Base-by-base conservation (phyloP, 2,797 vertebrate genomes). In the Cephalopachus bancanus region DNA sequence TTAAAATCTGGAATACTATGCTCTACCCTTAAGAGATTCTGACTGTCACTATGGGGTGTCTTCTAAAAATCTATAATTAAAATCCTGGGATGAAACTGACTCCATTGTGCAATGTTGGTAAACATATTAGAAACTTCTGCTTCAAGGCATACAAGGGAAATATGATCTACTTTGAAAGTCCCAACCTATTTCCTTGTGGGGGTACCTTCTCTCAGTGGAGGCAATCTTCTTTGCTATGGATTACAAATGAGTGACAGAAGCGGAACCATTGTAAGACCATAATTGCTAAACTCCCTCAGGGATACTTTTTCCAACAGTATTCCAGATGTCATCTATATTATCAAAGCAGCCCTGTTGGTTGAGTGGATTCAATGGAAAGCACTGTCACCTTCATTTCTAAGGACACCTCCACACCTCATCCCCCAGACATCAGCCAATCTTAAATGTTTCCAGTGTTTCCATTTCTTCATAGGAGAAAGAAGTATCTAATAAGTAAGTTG, bases 51-150 rank as follows among this genome's bases (percentile, higher is more conserved):
- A 59, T 22, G 15, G 57, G 9, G 6, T 51, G 2, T 57, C 15
- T 71, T 83, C 28, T 95, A 60, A 67, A 81, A 30, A 79, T 80
- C 14, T 67, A 30, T 28, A 89, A 79, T 79, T 53, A 22, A 60
- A 57, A 83, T 60, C 69, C 19, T 93, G 3, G 78, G 30, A 92
- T 28, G 17, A 69, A 65, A 57, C 9, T 60, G 44, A 62, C 3
- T 69, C 20, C 76, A 33, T 5, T 59, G 14, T 65, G 8, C 3
- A 94, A 59, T 24, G 44, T 26, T 14, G 22, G 1, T 33, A 2
- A 57, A 37, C 59, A 53, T 51, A 86, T 79, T 78, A 80, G 55
- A 65, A 76, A 53, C 10, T 60, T 22, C 15, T 86, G 10, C 7
- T 22, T 60, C 5, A 78, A 55, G 8, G 15, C 65, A 3, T 83